Percentiles rank a stretch among this genome's conserved stretches.
Conservation (phyloP, 2,888 invertebrate species). For the Lobophora halterata region DNA sequence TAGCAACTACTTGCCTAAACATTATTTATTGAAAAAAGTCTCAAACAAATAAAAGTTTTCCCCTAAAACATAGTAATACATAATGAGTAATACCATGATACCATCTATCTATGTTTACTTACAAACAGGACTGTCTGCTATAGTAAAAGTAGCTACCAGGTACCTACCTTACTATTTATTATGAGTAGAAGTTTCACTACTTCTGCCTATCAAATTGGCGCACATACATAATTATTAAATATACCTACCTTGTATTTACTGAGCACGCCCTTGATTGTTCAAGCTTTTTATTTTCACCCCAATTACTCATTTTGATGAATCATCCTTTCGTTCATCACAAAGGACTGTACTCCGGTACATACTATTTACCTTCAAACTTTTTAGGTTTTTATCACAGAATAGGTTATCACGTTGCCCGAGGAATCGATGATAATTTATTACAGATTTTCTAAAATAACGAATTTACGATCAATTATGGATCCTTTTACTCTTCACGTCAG, state of each 20-base stretch:
- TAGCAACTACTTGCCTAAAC: no score
- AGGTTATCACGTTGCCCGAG: not conserved
- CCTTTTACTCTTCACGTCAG: not conserved
- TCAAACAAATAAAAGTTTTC: no score
- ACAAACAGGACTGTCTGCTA: no score
- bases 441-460: not conserved
- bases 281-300: slow-evolving; percentile 49
- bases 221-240: no score
- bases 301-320: slow-evolving; percentile 66
- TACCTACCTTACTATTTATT: no score
- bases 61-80: no score
- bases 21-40: no score
- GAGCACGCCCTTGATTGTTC: slow-evolving; percentile 15
- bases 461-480: not conserved
- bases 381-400: not conserved
- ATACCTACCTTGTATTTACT: not conserved
- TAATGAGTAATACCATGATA: no score
- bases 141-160: no score
- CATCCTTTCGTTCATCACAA: slow-evolving; percentile 63
- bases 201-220: no score
- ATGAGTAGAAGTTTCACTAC: no score
- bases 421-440: not conserved
- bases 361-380: slow-evolving; percentile 1
- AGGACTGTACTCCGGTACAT: slow-evolving; percentile 53
- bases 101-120: no score